phyloP scores from a whole-genome alignment of 1,140 invertebrate genomes.

The Anoplophora glabripennis region DNA sequence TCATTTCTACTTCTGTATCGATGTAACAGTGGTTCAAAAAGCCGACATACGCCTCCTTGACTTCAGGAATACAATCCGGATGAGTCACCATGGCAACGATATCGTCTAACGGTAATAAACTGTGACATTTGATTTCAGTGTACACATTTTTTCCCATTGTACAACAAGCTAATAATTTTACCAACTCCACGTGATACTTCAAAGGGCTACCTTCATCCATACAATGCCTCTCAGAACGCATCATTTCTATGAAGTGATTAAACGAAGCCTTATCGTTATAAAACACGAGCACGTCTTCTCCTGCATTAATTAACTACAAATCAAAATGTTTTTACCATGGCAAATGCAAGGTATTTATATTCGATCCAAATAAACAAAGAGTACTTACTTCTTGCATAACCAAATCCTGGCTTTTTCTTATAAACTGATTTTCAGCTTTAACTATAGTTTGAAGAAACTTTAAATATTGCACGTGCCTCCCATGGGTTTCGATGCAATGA shows the following conservation, averaged over 20 bases:
- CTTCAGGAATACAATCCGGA: conserved; percentile 90
- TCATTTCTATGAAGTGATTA: conserved; percentile 89
- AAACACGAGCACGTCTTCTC: conserved; percentile 95
- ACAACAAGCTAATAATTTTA: conserved; percentile 93
- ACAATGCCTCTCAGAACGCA: conserved; percentile 77
- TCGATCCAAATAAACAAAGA: no score
- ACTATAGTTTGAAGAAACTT: conserved; percentile 97
- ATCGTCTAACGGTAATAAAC: conserved; percentile 92
- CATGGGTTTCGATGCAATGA: conserved; percentile 95
- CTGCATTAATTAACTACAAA: conserved; percentile 85
- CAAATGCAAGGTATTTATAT: no score
- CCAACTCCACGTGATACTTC: conserved; percentile 97
- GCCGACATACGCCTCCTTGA: conserved; percentile 98
- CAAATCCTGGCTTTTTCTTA: conserved; percentile 93
- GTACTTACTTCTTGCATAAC: conserved; percentile 95
- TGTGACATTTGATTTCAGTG: conserved; percentile 99
- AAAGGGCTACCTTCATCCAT: conserved; percentile 80
- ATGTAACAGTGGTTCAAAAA: conserved; percentile 99
- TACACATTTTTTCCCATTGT: conserved; percentile 99
- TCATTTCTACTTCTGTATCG: conserved; percentile 99
- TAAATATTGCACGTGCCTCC: conserved; percentile 90
- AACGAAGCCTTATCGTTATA: conserved; percentile 96
- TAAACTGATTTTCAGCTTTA: conserved; percentile 93
- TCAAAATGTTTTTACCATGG: no score
- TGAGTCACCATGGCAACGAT: conserved; percentile 93